Percentiles rank a stretch among this genome's conserved stretches.
Evolutionary conservation across 1,140 invertebrate species (phyloP).

Genomic region (Heterodera carotae): DNA sequence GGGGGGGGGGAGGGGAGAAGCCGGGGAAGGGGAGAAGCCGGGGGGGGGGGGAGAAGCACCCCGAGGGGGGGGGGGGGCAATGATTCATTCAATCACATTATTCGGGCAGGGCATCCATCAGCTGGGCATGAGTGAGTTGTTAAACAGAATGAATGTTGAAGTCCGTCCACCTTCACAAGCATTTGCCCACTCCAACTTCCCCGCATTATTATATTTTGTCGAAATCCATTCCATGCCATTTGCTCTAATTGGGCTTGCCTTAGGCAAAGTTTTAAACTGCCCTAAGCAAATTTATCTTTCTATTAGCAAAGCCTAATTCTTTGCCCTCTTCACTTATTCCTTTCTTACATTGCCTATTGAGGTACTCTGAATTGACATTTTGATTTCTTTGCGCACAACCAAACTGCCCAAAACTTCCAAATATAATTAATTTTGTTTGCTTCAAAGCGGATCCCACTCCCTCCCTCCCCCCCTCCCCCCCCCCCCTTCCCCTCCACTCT

Average conservation of each 20-base stretch:
- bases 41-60: not conserved
- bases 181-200: not conserved
- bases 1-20: too few species aligned
- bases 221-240: not conserved
- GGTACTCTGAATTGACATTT: slow-evolving; percentile 2
- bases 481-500: too few species aligned
- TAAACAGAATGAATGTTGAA: not conserved
- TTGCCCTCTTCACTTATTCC: not conserved
- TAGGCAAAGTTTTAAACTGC: not conserved
- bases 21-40: too few species aligned
- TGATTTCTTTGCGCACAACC: not conserved
- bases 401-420: not conserved
- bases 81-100: slow-evolving; percentile 1
- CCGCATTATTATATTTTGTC: not conserved
- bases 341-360: not conserved
- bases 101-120: not conserved
- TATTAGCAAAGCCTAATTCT: not conserved
- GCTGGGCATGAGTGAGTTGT: too few species aligned
- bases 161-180: not conserved
- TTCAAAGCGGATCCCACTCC: slow-evolving; percentile 10
- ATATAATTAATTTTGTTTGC: slow-evolving; percentile 21
- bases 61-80: not conserved
- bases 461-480: not conserved
- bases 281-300: not conserved
- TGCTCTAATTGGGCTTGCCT: not conserved